Evolutionary conservation across 2,888 invertebrate genomes (phyloP).

Genomic region (Coenonympha glycerion): DNA sequence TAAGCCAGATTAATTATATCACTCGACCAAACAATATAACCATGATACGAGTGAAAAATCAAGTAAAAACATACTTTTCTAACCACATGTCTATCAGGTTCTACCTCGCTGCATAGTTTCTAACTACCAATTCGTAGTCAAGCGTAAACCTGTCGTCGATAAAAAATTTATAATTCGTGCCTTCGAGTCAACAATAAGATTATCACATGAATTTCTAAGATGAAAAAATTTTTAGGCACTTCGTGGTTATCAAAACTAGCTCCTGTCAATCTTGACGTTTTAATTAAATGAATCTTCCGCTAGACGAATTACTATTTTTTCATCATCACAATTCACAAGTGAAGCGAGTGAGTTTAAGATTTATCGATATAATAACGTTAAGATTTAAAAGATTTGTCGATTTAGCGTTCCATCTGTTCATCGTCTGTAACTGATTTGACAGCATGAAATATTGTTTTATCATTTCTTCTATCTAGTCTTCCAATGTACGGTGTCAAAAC

Average conservation of each 20-base stretch:
- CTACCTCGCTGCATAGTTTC: background rate
- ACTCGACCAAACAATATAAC: too few species aligned
- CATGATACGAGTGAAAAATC: too few species aligned
- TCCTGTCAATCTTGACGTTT: slow-evolving; percentile 14
- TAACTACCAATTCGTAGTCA: background rate
- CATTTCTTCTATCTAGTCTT: too few species aligned
- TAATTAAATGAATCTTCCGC: slow-evolving; percentile 12
- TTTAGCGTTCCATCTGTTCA: slow-evolving; percentile 6
- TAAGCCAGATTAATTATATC: too few species aligned
- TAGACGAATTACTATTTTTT: slow-evolving; percentile 1
- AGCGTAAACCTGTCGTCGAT: background rate
- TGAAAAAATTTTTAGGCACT: background rate
- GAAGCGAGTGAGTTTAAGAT: background rate
- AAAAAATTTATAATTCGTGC: background rate
- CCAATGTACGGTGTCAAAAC: too few species aligned
- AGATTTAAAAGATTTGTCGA: slow-evolving; percentile 1
- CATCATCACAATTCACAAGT: background rate
- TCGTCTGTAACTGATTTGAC: slow-evolving; percentile 6
- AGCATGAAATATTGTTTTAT: too few species aligned
- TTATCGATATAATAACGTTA: slow-evolving; percentile 1
- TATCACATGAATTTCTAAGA: background rate
- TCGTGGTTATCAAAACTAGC: background rate
- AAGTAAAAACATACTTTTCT: background rate
- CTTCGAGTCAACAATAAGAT: background rate
- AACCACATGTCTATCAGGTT: background rate